Base-by-base conservation (phyloP, 1,140 invertebrate genomes). In the Chironomus striatipennis region DNA sequence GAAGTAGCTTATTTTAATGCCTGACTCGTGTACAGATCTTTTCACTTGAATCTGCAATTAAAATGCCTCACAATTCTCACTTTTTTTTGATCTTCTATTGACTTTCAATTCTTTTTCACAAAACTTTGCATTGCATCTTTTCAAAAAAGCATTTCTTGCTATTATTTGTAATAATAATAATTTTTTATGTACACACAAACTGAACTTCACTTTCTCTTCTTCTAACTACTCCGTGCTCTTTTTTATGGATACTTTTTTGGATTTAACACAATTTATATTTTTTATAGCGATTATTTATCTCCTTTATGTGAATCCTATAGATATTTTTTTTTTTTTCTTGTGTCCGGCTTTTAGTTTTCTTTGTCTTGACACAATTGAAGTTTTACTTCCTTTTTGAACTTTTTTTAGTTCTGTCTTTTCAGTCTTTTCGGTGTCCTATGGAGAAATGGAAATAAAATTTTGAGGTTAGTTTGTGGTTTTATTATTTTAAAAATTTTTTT, bases 201-300 rank as follows among this genome's bases (percentile, higher is more conserved):
- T 57, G 47, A 57, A 57, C 47, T n/a, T n/a, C 47, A 57, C 47
- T 57, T 57, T 57, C 47, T n/a, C 47, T 57, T 57, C 47, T 57
- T 57, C 47, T 57, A 57, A 57, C 12, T 57, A 47, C n/a, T 7
- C 47, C 12, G 24, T 34, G n/a, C 47, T 57, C 47, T 57, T 57
- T 57, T 57, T 12, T 57, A 57, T n/a, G 43, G 43, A 8, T n/a
- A 57, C 8, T 15, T 57, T 57, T 57, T 57, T 57, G 47, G 47
- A n/a, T n/a, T 57, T 57, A 57, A 57, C 47, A 57, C 47, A 57
- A 57, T 57, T 57, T 57, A 5, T n/a, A 57, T n/a, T 57, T 57
- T 57, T 57, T 57, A 57, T 57, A 34, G 24, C 24, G 24, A 34
- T 34, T 34, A 34, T 34, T 34, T 34, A 34, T 34, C 47, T 57